Conservation (phyloP, 2,888 invertebrate species). For the Cephus spinipes region DNA sequence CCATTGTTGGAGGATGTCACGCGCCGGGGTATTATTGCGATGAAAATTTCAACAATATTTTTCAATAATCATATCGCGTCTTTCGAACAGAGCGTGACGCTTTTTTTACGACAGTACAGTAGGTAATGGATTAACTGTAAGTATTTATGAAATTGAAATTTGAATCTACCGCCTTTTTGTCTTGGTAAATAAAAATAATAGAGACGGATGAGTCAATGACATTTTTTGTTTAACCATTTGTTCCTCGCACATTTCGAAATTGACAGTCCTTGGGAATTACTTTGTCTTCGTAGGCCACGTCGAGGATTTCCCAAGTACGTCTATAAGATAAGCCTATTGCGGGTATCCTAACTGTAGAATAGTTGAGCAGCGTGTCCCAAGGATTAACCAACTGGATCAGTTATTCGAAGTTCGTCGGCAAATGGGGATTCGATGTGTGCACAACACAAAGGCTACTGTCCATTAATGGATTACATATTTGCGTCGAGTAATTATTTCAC, state of each 20-base stretch:
- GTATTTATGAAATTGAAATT: neutral
- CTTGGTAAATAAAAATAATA: neutral
- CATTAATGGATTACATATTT: neutral
- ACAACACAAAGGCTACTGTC: neutral
- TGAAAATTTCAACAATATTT: neutral
- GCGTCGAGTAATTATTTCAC: neutral
- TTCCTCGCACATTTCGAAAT: neutral
- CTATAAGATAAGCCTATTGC: slow-evolving; percentile 24
- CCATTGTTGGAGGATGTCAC: neutral
- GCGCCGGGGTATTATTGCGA: neutral
- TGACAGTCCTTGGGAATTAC: neutral
- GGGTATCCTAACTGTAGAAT: slow-evolving; percentile 36
- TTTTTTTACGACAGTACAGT: neutral
- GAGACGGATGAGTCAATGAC: neutral
- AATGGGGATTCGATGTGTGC: neutral
- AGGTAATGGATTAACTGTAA: neutral
- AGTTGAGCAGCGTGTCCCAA: slow-evolving; percentile 18
- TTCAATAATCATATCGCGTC: neutral
- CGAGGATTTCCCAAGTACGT: neutral
- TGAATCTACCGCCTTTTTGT: neutral
- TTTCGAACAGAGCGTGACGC: neutral
- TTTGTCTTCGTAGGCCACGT: neutral
- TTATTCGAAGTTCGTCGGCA: slow-evolving; percentile 17
- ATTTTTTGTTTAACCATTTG: neutral
- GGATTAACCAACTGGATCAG: slow-evolving; percentile 40